phyloP scores from a whole-genome alignment of 2,888 invertebrate species.

The Thecophora atra region DNA sequence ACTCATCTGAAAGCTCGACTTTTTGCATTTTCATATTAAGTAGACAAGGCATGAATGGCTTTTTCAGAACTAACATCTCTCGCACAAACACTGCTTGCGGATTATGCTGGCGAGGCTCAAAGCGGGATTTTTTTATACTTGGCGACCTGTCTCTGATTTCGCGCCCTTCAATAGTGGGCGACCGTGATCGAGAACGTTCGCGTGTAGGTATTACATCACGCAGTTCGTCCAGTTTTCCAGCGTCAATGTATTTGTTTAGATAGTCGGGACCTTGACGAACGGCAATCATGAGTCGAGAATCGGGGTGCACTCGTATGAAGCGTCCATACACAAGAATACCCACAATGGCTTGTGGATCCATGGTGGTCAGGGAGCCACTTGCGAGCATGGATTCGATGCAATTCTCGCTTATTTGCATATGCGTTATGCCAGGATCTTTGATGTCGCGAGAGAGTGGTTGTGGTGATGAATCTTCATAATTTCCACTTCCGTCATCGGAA shows the following conservation, averaged over 20 bases:
- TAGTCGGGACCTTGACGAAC: constrained; percentile 81
- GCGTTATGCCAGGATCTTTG: constrained; percentile 71
- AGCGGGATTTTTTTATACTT: constrained; percentile 60
- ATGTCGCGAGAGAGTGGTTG: constrained; percentile 67
- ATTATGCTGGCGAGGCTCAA: constrained; percentile 63
- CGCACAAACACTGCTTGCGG: constrained; percentile 61
- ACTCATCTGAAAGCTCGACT: constrained; percentile 36
- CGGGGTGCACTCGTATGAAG: constrained; percentile 79
- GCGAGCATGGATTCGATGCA: constrained; percentile 72
- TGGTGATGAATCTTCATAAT: constrained; percentile 60
- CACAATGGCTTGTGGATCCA: constrained; percentile 82
- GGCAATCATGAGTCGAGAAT: constrained; percentile 79
- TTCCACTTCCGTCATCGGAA: constrained; percentile 64
- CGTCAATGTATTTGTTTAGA: constrained; percentile 79
- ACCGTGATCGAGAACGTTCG: constrained; percentile 64
- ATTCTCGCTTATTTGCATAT: constrained; percentile 74
- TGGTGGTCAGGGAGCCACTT: constrained; percentile 79
- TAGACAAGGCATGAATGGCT: constrained; percentile 59
- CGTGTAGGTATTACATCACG: constrained; percentile 81
- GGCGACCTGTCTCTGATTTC: constrained; percentile 54
- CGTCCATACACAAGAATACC: constrained; percentile 87
- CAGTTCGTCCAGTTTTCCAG: constrained; percentile 83
- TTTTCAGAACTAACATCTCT: constrained; percentile 57
- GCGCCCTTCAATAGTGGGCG: constrained; percentile 56
- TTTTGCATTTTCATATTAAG: constrained; percentile 56